Conservation (phyloP, 2,113 vertebrate species). For the Litocranius walleri region DNA sequence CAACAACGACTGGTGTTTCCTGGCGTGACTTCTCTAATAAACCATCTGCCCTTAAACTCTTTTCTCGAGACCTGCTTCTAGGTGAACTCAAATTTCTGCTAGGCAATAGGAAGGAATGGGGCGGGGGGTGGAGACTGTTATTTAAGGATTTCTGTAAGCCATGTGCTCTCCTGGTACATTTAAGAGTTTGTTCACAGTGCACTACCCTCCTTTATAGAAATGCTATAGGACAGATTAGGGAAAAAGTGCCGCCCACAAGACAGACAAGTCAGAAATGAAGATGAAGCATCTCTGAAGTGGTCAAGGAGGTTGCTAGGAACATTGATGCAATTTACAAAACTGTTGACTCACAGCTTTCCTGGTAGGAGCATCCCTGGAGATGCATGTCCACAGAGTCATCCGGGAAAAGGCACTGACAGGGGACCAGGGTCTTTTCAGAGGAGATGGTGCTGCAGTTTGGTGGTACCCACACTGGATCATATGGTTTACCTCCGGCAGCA, state of each 20-base stretch:
- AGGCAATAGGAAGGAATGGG: background rate
- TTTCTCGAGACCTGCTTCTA: background rate
- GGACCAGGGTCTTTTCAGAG: background rate
- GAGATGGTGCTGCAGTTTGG: background rate
- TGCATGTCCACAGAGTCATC: background rate
- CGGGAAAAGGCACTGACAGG: background rate
- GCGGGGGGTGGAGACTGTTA: background rate
- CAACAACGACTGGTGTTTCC: background rate
- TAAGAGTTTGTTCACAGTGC: background rate
- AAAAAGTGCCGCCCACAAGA: background rate
- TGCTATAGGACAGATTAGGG: background rate
- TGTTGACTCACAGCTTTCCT: background rate
- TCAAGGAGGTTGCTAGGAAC: background rate
- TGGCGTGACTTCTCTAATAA: background rate
- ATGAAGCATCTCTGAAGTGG: background rate
- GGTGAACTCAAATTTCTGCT: background rate
- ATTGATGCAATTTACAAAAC: background rate
- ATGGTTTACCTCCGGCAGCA: background rate
- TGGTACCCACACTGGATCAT: fast-evolving
- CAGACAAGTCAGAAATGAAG: background rate
- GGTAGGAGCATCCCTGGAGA: background rate
- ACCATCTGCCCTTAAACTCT: background rate
- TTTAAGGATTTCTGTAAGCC: background rate
- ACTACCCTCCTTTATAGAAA: constrained; percentile 29
- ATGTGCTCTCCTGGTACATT: background rate